Conservation (phyloP, 2,888 invertebrate genomes). For the Sarcophaga subvicina region DNA sequence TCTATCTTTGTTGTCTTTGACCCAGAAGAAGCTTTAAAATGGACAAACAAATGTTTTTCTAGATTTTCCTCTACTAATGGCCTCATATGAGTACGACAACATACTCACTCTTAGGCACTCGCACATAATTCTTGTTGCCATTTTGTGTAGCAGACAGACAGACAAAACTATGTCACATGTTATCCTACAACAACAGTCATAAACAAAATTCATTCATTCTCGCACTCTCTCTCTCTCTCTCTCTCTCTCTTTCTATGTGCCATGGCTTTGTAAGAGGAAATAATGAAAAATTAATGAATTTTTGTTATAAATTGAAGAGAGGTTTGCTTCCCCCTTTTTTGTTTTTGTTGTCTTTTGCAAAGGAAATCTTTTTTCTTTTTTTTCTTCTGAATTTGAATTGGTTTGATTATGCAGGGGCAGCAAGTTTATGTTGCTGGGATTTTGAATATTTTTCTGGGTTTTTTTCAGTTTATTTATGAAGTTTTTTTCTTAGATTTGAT, state of each 20-base stretch:
- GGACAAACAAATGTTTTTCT: constrained; percentile 33
- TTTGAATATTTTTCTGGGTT: neutral
- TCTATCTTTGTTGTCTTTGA: constrained; percentile 19
- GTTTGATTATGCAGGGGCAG: neutral
- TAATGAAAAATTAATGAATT: constrained; percentile 65
- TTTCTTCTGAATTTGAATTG: neutral
- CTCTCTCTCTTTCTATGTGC: neutral
- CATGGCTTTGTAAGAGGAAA: constrained; percentile 1
- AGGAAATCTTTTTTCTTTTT: neutral
- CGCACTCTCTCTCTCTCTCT: too few species aligned
- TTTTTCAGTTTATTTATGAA: neutral
- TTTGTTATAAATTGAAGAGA: constrained; percentile 38
- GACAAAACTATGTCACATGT: neutral
- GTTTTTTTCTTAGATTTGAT: neutral
- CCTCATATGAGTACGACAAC: neutral
- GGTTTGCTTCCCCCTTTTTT: neutral
- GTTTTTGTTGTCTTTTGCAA: neutral
- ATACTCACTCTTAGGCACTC: neutral
- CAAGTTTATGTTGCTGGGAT: constrained; percentile 2
- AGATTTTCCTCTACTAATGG: constrained; percentile 10
- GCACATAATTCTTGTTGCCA: constrained; percentile 25
- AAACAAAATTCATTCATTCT: neutral
- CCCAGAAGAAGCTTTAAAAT: neutral
- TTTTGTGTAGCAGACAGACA: neutral
- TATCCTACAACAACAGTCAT: neutral